Base-by-base conservation (phyloP, 2,113 vertebrate genomes). In the Phalacrocorax carbo region DNA sequence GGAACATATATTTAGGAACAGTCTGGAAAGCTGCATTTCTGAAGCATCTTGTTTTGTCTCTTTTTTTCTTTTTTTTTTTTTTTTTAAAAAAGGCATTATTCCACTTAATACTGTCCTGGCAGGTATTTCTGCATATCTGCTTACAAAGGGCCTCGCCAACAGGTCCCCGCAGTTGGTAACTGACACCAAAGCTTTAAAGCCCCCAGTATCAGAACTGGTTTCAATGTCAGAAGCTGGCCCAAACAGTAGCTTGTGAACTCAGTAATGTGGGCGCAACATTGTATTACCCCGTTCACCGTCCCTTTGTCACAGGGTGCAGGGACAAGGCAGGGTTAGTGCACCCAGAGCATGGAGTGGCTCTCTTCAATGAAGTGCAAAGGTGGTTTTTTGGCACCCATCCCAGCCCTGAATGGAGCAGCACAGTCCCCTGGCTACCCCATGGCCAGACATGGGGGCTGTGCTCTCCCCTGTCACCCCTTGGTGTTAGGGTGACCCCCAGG, bases 361-460 rank as follows among this genome's bases (percentile, higher is more conserved):
- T 38, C 3, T 15, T 42, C 10, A 9, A 2, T 7, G 25, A 46
- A 7, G 18, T 6, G 11, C 25, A 51, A n/a, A 62, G 30, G 25
- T 20, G 29, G 15, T 82, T 82, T 42, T 40, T 34, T 27, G 49
- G 86, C 15, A 8, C 7, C 30, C 1, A 0, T 55, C 55, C 32
- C 52, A 66, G 51, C 51, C 76, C 27, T 1, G 0, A 27, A 29
- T 0, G 5, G 29, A 65, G 64, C 57, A 34, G 25, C 11, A 3
- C 1, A 0, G 77, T 54, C 58, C 34, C 34, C 26, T 89, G 61
- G 40, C 22, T 49, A 22, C 85, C 38, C 51, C 4, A 0, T 6
- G 30, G 65, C 27, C 71, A 57, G 40, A 19, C 9, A 1, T 2
- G 1, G 36, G n/a, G 40, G 34, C 44, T 2, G 0, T 0, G 2